Evolutionary conservation across 2,113 vertebrate species (phyloP), one percentile per base, ranked within the genome.

Genomic region (Orycteropus afer): DNA sequence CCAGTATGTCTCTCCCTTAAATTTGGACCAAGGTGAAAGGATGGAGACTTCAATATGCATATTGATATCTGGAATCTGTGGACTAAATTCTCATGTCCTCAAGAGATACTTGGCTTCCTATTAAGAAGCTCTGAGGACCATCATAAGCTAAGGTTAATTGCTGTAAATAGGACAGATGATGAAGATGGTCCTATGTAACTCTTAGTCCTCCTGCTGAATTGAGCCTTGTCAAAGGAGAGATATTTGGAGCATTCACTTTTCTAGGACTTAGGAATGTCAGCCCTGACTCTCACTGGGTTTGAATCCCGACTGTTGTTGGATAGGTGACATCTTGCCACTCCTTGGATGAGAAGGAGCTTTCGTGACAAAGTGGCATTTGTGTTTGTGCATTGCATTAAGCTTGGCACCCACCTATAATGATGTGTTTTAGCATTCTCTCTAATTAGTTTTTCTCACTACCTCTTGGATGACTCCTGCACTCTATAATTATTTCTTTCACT

Each of bases 401-500:
- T 42, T 13, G 37, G 91, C 76, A 27, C 86, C 49, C 78, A 61
- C 91, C 97, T 88, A 12, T 85, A 90, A 86, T 32, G 86, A 69
- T 81, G 90, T 94, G 95, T 95, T 96, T 95, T 57, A 76, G 85
- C 93, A 47, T 94, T 83, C 76, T 93, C 93, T 87, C 96, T 95
- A 97, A 97, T 97, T 95, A 95, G 95, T 89, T 95, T 95, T 95
- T 74, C 96, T 95, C 92, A 69, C 93, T 78, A 92, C 95, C 92
- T 97, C 91, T 84, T 86, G 78, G 92, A 81, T 95, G 92, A 93
- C 92, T 97, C 92, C 93, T 53, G 97, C 89, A 93, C 96, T 96
- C 90, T 92, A 1, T 95, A 95, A 96, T 97, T 96, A 97, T 95
- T 97, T 95, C 96, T 93, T 97, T 97, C 94, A 95, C 96, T 93